Conservation (phyloP, 2,113 vertebrate species). For the Lamprotornis superbus region DNA sequence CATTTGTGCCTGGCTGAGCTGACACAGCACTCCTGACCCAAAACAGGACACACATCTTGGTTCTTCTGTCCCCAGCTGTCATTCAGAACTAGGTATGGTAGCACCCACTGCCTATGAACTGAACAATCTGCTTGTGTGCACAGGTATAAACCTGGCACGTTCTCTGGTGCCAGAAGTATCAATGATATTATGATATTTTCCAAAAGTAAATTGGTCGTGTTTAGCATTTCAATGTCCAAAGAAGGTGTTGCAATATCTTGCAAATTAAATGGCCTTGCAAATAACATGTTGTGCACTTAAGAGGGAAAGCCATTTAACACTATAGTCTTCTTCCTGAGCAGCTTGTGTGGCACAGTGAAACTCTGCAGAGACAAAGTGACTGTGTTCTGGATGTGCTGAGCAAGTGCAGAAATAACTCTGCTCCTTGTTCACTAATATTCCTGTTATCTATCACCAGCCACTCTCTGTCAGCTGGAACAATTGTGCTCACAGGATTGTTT, state of each 20-base stretch:
- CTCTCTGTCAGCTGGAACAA: not conserved
- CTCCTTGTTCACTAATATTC: not conserved
- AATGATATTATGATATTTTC: not conserved
- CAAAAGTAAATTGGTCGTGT: not conserved
- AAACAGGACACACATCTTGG: rapidly evolving
- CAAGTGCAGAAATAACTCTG: not conserved
- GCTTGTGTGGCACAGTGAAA: not conserved
- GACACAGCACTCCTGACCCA: not conserved
- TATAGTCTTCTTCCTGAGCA: not conserved
- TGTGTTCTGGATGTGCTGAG: not conserved
- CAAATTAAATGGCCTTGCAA: not conserved
- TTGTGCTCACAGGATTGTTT: not conserved
- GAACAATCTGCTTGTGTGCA: not conserved
- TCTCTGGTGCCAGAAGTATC: not conserved
- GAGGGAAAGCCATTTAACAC: not conserved
- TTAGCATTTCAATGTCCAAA: not conserved
- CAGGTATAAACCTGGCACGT: not conserved
- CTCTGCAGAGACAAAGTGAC: not conserved
- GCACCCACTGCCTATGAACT: not conserved
- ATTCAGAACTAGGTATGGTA: not conserved
- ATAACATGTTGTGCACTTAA: not conserved
- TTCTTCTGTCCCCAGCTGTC: not conserved
- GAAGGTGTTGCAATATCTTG: not conserved
- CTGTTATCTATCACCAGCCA: not conserved
- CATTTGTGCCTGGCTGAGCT: not conserved